Percentiles rank a stretch among this genome's conserved stretches.
Conservation (phyloP, 2,888 invertebrate genomes). For the Macaria notata region DNA sequence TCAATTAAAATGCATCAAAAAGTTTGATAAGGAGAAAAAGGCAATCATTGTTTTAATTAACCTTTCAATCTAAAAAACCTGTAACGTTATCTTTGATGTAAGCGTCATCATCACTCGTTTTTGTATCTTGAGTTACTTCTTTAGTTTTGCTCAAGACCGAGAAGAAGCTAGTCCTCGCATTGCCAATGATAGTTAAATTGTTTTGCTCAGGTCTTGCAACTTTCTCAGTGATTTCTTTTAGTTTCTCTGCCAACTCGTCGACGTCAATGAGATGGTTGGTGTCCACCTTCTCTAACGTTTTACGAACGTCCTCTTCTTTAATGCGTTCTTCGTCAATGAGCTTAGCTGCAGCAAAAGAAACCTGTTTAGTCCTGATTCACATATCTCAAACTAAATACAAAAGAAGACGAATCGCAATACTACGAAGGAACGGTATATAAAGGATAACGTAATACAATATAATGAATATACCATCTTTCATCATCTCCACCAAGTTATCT, state of each 20-base stretch:
- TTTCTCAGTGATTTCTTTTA: slow-evolving; percentile 37
- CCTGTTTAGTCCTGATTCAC: too few relatives aligned
- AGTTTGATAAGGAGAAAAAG: too few relatives aligned
- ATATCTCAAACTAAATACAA: too few relatives aligned
- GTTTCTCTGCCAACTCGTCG: slow-evolving; percentile 39
- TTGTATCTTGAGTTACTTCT: slow-evolving; percentile 1
- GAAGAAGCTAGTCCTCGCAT: slow-evolving; percentile 27
- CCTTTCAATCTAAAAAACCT: slow-evolving; percentile 32
- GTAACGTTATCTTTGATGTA: slow-evolving; percentile 29
- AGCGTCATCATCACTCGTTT: slow-evolving; percentile 12
- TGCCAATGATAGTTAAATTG: background rate
- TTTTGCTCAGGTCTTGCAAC: slow-evolving; percentile 1
- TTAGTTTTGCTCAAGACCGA: slow-evolving; percentile 22
- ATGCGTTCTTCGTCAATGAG: slow-evolving; percentile 34
- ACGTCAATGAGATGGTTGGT: slow-evolving; percentile 38
- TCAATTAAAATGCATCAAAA: too few relatives aligned
- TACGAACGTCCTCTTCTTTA: slow-evolving; percentile 42
- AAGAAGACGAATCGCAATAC: too few relatives aligned
- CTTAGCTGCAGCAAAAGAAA: slow-evolving; percentile 33
- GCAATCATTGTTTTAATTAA: too few relatives aligned
- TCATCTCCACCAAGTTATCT: slow-evolving; percentile 46
- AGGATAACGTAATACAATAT: too few relatives aligned
- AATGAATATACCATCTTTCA: slow-evolving; percentile 44
- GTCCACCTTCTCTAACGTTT: slow-evolving; percentile 40
- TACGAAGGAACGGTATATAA: too few relatives aligned